A percentile compares a stretch with the other conserved stretches of the same genome.
Conservation (phyloP, 2,888 invertebrate species). For the Chrysina gloriosa region DNA sequence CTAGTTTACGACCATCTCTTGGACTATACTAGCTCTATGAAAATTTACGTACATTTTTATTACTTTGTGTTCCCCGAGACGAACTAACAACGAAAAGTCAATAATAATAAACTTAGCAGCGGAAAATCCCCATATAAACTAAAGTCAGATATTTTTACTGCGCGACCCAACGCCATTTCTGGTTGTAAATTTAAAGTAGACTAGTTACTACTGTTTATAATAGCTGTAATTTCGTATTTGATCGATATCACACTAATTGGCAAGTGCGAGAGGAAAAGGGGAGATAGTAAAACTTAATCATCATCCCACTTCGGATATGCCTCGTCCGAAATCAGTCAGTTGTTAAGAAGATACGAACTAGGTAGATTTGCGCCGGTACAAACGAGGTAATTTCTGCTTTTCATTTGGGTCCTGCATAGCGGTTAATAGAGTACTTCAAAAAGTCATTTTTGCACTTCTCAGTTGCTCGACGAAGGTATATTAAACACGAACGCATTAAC, state of each 20-base stretch:
- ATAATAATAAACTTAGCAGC: conserved; percentile 19
- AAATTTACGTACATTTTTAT: conserved; percentile 15
- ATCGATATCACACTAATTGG: too few relatives aligned
- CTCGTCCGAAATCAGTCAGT: too few relatives aligned
- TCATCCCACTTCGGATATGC: too few relatives aligned
- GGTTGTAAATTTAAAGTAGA: background rate
- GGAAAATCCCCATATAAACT: background rate
- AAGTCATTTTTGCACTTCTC: background rate
- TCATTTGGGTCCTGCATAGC: too few relatives aligned
- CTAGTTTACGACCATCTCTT: background rate
- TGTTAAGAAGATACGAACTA: too few relatives aligned
- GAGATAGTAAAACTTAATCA: too few relatives aligned
- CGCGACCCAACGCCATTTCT: background rate
- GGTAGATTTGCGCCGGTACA: too few relatives aligned
- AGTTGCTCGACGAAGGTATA: conserved; percentile 55
- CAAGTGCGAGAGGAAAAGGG: too few relatives aligned
- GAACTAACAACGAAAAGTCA: conserved; percentile 1
- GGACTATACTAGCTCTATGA: background rate
- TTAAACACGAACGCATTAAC: conserved; percentile 59
- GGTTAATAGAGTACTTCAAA: background rate
- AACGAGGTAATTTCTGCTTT: too few relatives aligned
- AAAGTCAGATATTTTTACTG: background rate
- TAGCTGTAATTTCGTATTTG: too few relatives aligned
- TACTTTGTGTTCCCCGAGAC: background rate
- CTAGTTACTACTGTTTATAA: too few relatives aligned